A percentile compares a stretch with the other conserved stretches of the same genome.
phyloP scores from a whole-genome alignment of 2,113 vertebrate species.

The Blennius ocellaris region DNA sequence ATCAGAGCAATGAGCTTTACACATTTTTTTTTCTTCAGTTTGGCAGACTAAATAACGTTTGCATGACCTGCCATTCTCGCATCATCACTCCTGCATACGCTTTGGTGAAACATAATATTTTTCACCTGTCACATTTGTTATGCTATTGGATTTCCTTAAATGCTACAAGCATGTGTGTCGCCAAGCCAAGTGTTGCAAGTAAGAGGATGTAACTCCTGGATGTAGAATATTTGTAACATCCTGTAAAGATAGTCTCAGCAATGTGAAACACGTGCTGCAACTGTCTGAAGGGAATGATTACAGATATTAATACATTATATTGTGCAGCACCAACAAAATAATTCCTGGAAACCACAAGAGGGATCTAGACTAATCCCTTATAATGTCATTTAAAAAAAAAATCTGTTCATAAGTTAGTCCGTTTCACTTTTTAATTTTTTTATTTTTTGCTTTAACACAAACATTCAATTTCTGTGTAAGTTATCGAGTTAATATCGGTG shows the following conservation, averaged over 20 bases:
- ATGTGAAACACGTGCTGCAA: constrained; percentile 33
- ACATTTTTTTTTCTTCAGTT: too few species aligned
- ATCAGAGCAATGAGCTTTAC: too few species aligned
- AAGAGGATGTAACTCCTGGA: constrained; percentile 1
- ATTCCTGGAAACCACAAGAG: constrained; percentile 26
- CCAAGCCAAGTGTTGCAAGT: constrained; percentile 14
- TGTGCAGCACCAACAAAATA: constrained; percentile 31
- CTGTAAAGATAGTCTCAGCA: constrained; percentile 35
- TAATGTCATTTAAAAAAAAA: constrained; percentile 14
- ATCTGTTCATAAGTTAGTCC: not conserved
- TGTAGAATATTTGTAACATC: constrained; percentile 26
- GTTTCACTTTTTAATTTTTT: not conserved
- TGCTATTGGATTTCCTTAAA: constrained; percentile 18
- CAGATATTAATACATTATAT: constrained; percentile 59
- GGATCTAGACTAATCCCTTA: constrained; percentile 12
- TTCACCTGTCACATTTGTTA: not conserved
- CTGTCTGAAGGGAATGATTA: constrained; percentile 30
- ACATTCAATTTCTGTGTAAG: not conserved
- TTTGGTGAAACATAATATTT: not conserved
- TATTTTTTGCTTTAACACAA: not conserved
- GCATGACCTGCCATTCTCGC: not conserved
- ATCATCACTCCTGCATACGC: not conserved
- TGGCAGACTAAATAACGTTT: too few species aligned
- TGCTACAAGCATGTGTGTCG: constrained; percentile 11
- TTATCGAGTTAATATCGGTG: constrained; percentile 6